Percentiles rank a stretch among this genome's conserved stretches.
phyloP scores from a whole-genome alignment of 2,888 invertebrate genomes.

The Lottia gigantea region DNA sequence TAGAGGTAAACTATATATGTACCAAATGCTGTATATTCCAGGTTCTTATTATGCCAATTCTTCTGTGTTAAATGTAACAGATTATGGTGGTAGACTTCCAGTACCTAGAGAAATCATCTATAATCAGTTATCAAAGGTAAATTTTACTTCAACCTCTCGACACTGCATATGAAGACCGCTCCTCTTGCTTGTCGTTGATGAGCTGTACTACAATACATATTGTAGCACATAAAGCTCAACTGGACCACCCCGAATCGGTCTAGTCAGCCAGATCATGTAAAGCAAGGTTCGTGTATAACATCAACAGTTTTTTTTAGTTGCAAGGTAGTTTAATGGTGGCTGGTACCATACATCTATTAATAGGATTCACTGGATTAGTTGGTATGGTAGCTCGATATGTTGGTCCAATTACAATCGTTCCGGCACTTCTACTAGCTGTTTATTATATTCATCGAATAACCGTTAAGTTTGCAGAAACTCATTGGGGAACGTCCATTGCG shows the following conservation, averaged over 20 bases:
- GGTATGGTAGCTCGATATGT: constrained; percentile 44
- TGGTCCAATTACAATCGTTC: constrained; percentile 55
- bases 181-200: no score
- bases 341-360: constrained; percentile 42
- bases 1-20: no score
- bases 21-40: constrained; percentile 10
- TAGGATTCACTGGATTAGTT: constrained; percentile 48
- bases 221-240: no score
- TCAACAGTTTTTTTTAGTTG: constrained; percentile 41
- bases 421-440: constrained; percentile 43
- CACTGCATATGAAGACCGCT: no score
- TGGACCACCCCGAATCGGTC: no score
- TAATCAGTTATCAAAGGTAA: background rate
- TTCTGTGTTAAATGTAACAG: constrained; percentile 9
- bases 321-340: constrained; percentile 52
- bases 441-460: constrained; percentile 44
- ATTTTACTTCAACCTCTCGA: no score
- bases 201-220: no score
- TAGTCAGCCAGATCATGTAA: no score
- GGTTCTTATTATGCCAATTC: constrained; percentile 22
- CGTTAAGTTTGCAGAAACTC: constrained; percentile 47
- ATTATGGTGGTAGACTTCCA: background rate
- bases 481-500: constrained; percentile 72
- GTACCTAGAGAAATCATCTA: background rate
- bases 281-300: no score